A percentile compares a stretch with the other conserved stretches of the same genome.
Evolutionary conservation across 2,113 vertebrate species (phyloP).

Genomic region (Psophia crepitans): DNA sequence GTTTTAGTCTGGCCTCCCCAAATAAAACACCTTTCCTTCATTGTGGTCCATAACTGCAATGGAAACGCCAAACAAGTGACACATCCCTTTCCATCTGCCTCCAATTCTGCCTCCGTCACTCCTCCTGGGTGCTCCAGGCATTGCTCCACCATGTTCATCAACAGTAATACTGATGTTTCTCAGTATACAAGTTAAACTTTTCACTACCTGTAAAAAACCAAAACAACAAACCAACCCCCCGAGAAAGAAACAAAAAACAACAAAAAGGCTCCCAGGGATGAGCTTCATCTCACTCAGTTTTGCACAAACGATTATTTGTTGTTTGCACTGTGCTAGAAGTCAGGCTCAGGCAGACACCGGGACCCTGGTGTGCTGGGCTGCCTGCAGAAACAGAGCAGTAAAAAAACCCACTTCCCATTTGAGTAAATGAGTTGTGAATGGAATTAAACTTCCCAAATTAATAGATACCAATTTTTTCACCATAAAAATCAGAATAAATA

Average conservation of each 20-base stretch:
- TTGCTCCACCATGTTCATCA: not conserved
- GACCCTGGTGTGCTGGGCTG: not conserved
- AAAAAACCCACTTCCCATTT: not conserved
- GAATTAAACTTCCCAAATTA: not conserved
- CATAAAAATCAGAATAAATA: not conserved
- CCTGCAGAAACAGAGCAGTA: not conserved
- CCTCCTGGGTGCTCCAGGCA: not conserved
- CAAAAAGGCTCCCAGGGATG: not conserved
- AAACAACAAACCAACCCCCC: not conserved
- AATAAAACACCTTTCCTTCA: not conserved
- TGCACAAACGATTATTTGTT: not conserved
- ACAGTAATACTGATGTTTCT: not conserved
- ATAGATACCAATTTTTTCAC: not conserved
- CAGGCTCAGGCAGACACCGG: not conserved
- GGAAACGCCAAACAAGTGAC: not conserved
- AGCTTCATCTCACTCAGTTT: not conserved
- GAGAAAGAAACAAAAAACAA: not conserved
- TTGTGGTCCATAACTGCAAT: not conserved
- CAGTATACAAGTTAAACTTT: not conserved
- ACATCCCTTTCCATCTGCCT: not conserved
- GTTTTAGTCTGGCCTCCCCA: not conserved
- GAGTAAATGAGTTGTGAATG: not conserved
- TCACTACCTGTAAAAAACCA: not conserved
- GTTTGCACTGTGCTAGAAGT: not conserved
- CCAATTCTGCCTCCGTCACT: rapidly evolving